Evolutionary conservation across 2,113 vertebrate species (phyloP), one percentile per base, ranked within the genome.

Genomic region (Percina caprodes): DNA sequence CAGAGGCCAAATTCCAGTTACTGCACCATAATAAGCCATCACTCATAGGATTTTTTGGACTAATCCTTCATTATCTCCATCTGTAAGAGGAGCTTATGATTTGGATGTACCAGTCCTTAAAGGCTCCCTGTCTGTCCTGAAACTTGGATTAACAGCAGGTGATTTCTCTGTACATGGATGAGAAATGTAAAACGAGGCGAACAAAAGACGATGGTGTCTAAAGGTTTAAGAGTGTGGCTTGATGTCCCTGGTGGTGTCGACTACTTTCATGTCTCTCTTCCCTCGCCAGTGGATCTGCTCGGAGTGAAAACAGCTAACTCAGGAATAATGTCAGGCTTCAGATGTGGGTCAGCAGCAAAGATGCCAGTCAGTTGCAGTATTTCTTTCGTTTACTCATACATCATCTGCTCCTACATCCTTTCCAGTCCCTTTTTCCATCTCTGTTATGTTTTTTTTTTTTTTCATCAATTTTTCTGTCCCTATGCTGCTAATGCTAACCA

Each of bases 41-140:
- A 65, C 70, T 83, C 51, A 61, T 24, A 6, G 76, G 88, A 78
- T 84, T 74, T 73, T 68, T 55, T 58, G 42, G 48, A 86, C 68
- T 87, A 88, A 91, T 92, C 88, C 89, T 26, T 78, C 77, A 86
- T 91, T 89, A 91, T 89, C 82, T 82, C 70, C 73, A 73, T 84
- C 77, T 74, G 73, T 73, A 81, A 83, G 26, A 86, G 89, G 30
- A 87, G 89, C 78, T 92, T 84, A 89, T 77, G 69, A 88, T 61
- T 69, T 8, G 69, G 74, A 67, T 12, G 74, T 48, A 60, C 59
- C 3, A 33, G 65, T 56, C 61, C 51, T 86, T 72, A 13, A 75
- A 70, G 63, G 54, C 62, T 16, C 58, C 51, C 23, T 18, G 67
- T 77, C 82, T 51, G 65, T 73, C 5, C 76, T 78, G 69, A 77